Base-by-base conservation (phyloP, 2,797 vertebrate species). In the Chelon labrosus region DNA sequence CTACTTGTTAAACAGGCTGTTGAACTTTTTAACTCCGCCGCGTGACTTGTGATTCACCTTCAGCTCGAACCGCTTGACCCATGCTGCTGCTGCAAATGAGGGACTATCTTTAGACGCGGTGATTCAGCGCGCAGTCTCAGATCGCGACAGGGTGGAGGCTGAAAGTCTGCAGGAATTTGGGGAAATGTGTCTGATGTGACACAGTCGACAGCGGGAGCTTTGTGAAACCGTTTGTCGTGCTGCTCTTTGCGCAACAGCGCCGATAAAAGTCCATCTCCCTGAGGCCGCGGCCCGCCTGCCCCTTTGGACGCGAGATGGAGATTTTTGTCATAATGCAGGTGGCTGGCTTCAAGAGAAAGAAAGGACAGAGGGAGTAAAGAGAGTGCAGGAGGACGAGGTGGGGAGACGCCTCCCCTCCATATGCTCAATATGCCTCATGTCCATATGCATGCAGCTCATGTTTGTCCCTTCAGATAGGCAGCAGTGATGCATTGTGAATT, bases 1-100 rank as follows among this genome's bases (percentile, higher is more conserved):
- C 66, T 47, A 57, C 72, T 58, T 85, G 38, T 68, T 84, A 65
- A 84, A 81, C 89, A 19, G 67, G 44, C 78, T 2, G 77, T 16
- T 88, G 80, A 90, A 91, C 83, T 85, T 80, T 84, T 66, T 75
- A 72, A 82, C 83, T 88, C 73, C 37, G 70, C 67, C 9, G 27
- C 0, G 1, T 85, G 85, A 92, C 88, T 89, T 85, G 44, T 67
- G 57, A 39, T 79, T 91, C 88, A 90, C 85, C 88, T 89, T 76
- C 64, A 12, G 65, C 31, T 25, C 41, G 54, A 52, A 51, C 70
- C 6, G 57, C 71, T 69, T 74, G 78, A 83, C 85, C 82, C 77
- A 73, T 7, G 70, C 82, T 72, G 74, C 31, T 61, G 72, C 38
- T 71, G 83, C 61, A 81, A 86, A 88, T 71, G 69, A 85, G 76